These are phyloP conservation scores for Cirrhinus mrigala DNA, from an alignment of 2,797 vertebrate species.

Conservation along the genomic window DNA sequence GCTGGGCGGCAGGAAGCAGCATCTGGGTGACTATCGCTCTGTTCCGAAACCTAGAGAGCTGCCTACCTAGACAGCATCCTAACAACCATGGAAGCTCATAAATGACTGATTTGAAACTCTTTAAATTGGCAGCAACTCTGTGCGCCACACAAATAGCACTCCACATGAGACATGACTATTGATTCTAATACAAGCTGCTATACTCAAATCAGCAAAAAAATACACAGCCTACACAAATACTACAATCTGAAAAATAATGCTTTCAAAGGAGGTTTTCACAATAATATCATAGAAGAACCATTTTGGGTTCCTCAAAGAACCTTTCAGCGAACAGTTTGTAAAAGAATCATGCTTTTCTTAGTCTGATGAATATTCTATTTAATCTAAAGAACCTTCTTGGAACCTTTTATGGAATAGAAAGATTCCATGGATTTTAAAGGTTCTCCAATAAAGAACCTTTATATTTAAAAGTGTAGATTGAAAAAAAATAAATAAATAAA, in stretches of 20 bases:
- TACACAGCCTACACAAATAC: background rate
- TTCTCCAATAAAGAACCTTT: background rate
- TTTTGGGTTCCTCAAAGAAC: too few species aligned
- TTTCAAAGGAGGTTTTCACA: background rate
- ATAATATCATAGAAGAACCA: background rate
- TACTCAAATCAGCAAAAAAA: background rate
- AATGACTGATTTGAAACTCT: constrained; percentile 5
- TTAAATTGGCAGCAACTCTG: background rate
- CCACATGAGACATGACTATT: background rate
- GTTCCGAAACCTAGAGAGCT: background rate
- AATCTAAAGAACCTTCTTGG: background rate
- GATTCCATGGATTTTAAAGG: background rate
- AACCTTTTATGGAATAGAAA: background rate
- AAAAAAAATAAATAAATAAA: background rate
- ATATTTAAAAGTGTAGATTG: background rate
- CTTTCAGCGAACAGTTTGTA: too few species aligned
- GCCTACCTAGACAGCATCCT: background rate
- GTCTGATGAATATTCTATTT: too few species aligned
- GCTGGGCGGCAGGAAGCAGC: constrained; percentile 58
- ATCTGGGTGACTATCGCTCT: background rate
- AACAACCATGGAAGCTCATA: background rate
- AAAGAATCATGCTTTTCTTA: too few species aligned
- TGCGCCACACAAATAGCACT: background rate
- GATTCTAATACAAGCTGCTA: background rate
- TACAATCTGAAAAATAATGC: background rate